Conservation (phyloP, 2,888 invertebrate genomes). For the Scaptomyza polygonia region DNA sequence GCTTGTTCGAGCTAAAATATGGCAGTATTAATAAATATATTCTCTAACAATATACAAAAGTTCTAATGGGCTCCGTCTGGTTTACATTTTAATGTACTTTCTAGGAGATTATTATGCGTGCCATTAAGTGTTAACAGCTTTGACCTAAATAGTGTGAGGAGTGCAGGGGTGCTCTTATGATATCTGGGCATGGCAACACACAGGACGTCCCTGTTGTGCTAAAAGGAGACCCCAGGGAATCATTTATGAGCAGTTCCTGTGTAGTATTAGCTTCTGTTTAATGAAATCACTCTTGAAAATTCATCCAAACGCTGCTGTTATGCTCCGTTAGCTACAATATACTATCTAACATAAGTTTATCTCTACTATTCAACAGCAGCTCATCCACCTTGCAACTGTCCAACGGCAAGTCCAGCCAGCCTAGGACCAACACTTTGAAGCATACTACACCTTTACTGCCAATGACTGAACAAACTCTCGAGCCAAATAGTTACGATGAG, state of each 20-base stretch:
- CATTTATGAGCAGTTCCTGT: constrained; percentile 11
- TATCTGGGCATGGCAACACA: constrained; percentile 20
- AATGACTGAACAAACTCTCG: constrained; percentile 72
- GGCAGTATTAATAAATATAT: constrained; percentile 7
- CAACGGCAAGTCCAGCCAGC: constrained; percentile 53
- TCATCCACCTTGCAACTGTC: constrained; percentile 57
- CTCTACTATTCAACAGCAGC: constrained; percentile 46
- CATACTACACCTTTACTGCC: constrained; percentile 60
- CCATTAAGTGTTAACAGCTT: constrained; percentile 35
- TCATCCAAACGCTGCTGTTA: neutral
- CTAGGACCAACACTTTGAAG: constrained; percentile 25
- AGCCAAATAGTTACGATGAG: constrained; percentile 62
- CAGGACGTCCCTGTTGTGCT: constrained; percentile 9
- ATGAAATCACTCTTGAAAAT: constrained; percentile 21
- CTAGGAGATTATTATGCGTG: constrained; percentile 5
- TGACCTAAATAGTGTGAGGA: constrained; percentile 39
- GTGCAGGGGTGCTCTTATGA: no score
- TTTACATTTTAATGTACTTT: constrained; percentile 2
- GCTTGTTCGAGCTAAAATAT: neutral
- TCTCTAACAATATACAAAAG: neutral
- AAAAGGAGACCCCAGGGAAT: constrained; percentile 28
- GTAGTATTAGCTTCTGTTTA: constrained; percentile 7
- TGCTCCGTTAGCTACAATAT: constrained; percentile 1
- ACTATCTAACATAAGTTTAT: constrained; percentile 9
- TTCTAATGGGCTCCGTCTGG: constrained; percentile 6